Base-by-base conservation (phyloP, 1,140 invertebrate genomes). In the Xylocopa sonorina region DNA sequence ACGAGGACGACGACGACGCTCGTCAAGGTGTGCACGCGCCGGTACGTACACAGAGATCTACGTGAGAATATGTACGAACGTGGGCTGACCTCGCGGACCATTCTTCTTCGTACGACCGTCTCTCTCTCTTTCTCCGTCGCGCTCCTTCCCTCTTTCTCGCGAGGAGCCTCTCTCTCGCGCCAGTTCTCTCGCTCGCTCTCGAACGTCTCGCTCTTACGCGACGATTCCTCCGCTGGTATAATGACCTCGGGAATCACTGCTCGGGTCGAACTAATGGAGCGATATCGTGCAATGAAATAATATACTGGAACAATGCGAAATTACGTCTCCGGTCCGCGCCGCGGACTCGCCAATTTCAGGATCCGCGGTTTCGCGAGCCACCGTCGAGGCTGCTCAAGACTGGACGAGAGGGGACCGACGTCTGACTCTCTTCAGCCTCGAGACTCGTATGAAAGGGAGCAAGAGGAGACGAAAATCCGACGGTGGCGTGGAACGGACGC, bases 241-340 rank as follows among this genome's bases (percentile, higher is more conserved):
- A 69, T 48, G 43, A 80, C 43, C 58, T 74, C 69, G 57, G 63
- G 76, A 63, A 75, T 80, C 78, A 80, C 53, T 67, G 72, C 73
- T 80, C 73, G 62, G 63, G 53, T 77, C 72, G 72, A 80, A 76
- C 73, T 80, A 80, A 80, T 80, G 78, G 78, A 80, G 73, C 78
- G 55, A 77, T 62, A 76, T 80, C 73, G 63, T 74, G 78, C 63
- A 80, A 77, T 77, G 73, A 80, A 80, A 80, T 80, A 80, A 80
- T 80, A 80, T 62, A 76, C 78, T 74, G 50, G 63, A 80, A 68
- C 63, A 78, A 67, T 68, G 63, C 46, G 78, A 68, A 80, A 76
- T 78, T 78, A 72, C 77, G 29, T 57, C 68, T 43, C 38, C 48
- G 69, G 4, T 18, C 57, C 32, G 41, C 38, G 34, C 58, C 55